Conservation (phyloP, 2,113 vertebrate species). For the Sphyrna mokarran region DNA sequence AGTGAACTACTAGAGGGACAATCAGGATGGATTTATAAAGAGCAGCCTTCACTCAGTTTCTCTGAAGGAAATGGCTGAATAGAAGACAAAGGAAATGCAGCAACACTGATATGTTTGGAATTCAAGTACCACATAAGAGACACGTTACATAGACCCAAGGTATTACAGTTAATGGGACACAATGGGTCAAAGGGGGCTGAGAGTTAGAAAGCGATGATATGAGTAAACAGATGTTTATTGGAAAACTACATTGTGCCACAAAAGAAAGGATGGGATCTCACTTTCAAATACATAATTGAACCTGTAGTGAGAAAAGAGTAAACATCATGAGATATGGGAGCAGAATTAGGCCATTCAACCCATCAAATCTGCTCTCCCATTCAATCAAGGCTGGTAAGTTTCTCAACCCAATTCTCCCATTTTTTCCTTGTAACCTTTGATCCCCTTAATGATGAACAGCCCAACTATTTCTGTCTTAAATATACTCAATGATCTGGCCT, state of each 20-base stretch:
- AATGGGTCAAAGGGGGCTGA: not conserved
- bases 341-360: no score
- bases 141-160: not conserved
- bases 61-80: not conserved
- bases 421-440: no score
- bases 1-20: not conserved
- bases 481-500: no score
- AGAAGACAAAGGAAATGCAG: not conserved
- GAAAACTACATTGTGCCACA: not conserved
- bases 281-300: not conserved
- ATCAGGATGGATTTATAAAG: not conserved
- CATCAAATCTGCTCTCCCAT: no score
- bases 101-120: not conserved
- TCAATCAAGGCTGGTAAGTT: no score
- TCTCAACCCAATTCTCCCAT: no score
- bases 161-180: not conserved
- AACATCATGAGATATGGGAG: no score
- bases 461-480: no score
- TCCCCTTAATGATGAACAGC: no score
- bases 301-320: no score
- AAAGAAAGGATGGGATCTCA: not conserved
- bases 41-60: not conserved
- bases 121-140: not conserved
- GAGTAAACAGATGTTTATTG: not conserved
- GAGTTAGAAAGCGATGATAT: not conserved